Conservation (phyloP, 2,113 vertebrate genomes). For the Oryzias curvinotus region DNA sequence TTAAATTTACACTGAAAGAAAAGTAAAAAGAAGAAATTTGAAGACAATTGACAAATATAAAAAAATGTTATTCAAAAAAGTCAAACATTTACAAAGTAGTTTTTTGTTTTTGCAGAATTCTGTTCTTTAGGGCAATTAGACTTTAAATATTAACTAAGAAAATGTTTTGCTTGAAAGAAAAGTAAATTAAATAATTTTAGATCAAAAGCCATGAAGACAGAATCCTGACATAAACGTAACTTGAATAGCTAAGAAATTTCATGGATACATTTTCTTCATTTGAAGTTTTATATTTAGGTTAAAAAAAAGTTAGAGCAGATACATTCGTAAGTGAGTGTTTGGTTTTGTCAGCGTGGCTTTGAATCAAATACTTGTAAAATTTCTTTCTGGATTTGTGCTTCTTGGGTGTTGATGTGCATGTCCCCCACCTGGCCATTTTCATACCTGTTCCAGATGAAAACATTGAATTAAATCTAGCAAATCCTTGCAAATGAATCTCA, state of each 20-base stretch:
- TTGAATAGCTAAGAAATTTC: no score
- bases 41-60: neutral
- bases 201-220: no score
- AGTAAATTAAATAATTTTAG: no score
- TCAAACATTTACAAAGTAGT: constrained; percentile 24
- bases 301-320: neutral
- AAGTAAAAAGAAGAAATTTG: neutral
- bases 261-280: no score
- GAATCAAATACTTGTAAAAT: constrained; percentile 92
- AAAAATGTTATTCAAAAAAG: constrained; percentile 24
- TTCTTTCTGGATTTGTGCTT: constrained; percentile 89
- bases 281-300: neutral
- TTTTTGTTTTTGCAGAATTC: no score
- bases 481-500: neutral
- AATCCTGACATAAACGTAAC: no score
- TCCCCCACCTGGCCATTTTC: constrained; percentile 96
- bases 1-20: neutral
- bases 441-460: constrained; percentile 79
- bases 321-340: neutral
- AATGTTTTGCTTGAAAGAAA: no score
- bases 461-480: neutral
- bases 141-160: no score
- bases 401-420: constrained; percentile 94
- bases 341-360: constrained; percentile 60
- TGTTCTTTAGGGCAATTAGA: no score